A percentile compares a stretch with the other conserved stretches of the same genome.
Conservation (phyloP, 2,113 vertebrate species). For the Oreochromis tanganicae region DNA sequence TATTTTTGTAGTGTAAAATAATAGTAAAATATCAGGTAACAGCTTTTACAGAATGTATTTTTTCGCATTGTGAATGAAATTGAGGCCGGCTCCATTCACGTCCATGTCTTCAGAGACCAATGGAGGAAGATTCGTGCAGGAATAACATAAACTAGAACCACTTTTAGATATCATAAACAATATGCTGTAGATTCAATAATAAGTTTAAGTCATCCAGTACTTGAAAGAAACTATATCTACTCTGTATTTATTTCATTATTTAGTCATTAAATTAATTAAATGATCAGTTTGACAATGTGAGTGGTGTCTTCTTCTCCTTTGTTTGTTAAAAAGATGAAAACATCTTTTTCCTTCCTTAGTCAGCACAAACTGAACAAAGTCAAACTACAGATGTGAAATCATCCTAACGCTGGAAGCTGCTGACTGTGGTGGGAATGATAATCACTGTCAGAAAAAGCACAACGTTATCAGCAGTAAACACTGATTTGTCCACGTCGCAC, state of each 20-base stretch:
- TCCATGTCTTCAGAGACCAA: not conserved
- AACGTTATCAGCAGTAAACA: not conserved
- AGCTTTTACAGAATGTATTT: conserved; percentile 19
- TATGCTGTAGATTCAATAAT: conserved; percentile 9
- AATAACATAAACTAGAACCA: not conserved
- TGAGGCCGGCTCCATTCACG: not conserved
- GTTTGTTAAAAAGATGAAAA: not conserved
- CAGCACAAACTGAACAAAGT: not conserved
- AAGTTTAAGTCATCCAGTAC: conserved; percentile 29
- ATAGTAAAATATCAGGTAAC: not conserved
- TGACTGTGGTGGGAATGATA: not conserved
- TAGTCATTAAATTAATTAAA: conserved; percentile 22
- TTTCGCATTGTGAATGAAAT: conserved; percentile 14
- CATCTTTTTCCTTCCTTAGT: not conserved
- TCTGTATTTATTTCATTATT: conserved; percentile 29
- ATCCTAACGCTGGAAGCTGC: not conserved
- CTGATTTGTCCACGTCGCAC: not conserved
- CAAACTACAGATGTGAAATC: not conserved
- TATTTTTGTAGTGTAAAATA: not conserved
- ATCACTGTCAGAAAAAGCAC: not conserved
- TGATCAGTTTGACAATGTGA: not conserved
- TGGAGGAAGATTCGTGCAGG: not conserved
- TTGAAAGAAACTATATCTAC: conserved; percentile 37
- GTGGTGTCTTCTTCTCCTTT: not conserved
- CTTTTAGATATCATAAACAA: not conserved